phyloP scores from a whole-genome alignment of 2,797 vertebrate species.

The Acanthis flammea region DNA sequence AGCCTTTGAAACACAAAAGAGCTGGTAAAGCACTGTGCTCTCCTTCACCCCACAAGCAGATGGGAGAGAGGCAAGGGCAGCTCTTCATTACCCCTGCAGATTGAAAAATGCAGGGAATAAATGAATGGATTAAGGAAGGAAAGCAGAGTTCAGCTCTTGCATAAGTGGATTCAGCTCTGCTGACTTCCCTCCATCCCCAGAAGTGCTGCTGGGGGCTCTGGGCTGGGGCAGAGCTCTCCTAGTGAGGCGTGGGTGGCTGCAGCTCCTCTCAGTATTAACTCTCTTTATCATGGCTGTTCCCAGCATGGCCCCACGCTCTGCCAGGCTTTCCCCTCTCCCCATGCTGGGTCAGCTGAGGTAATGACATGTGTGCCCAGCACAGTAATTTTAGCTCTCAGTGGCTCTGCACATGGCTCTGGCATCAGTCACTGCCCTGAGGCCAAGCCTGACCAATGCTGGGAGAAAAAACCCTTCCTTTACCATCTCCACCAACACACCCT shows the following conservation, averaged over 20 bases:
- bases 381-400: neutral
- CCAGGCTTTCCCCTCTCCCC: neutral
- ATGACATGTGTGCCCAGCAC: neutral
- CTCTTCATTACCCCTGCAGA: neutral
- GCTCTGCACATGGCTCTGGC: neutral
- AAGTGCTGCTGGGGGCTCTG: neutral
- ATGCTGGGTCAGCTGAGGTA: constrained; percentile 3
- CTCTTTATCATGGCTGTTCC: neutral
- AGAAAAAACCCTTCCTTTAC: neutral
- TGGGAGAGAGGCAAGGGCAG: neutral
- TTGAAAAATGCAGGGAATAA: neutral
- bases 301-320: neutral
- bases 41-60: neutral
- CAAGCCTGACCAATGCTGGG: neutral
- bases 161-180: constrained; percentile 9
- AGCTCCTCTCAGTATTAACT: neutral
- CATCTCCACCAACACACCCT: neutral
- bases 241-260: neutral
- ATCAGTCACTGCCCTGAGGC: neutral
- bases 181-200: neutral
- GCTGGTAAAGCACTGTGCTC: neutral
- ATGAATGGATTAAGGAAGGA: constrained; percentile 7
- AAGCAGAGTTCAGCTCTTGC: constrained; percentile 12
- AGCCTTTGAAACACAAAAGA: neutral
- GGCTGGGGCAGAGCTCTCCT: neutral